A percentile compares a stretch with the other conserved stretches of the same genome.
phyloP scores from a whole-genome alignment of 2,888 invertebrate species.

The Drosophila rellima region DNA sequence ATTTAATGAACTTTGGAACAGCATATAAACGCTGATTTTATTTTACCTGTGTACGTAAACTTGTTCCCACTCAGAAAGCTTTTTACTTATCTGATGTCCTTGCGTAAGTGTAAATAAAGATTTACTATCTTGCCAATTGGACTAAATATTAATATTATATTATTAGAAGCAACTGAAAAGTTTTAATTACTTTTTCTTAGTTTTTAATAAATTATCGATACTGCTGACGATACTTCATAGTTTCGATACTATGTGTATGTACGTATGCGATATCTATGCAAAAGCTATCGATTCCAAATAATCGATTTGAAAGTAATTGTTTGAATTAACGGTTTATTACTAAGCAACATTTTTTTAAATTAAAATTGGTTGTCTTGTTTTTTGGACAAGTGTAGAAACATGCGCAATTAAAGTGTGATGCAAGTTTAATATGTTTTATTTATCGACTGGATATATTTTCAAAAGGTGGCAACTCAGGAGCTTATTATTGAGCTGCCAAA shows the following conservation, averaged over 20 bases:
- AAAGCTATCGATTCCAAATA: background rate
- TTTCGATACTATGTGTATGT: background rate
- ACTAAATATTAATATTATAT: background rate
- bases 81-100: background rate
- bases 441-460: constrained; percentile 1
- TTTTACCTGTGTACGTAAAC: constrained; percentile 28
- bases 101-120: background rate
- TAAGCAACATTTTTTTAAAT: background rate
- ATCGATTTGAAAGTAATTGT: background rate
- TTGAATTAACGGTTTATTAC: constrained; percentile 9
- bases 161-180: background rate
- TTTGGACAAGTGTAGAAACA: background rate
- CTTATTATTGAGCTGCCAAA: constrained; percentile 23
- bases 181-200: constrained; percentile 35
- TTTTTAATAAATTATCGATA: constrained; percentile 28
- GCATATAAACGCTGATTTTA: constrained; percentile 13
- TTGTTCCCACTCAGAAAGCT: background rate
- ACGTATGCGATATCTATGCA: background rate
- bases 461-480: constrained; percentile 45
- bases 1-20: constrained; percentile 58
- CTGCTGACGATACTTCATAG: background rate
- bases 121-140: background rate
- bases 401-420: background rate
- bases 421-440: background rate
- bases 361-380: background rate